A percentile compares a stretch with the other conserved stretches of the same genome.
Evolutionary conservation across 1,140 invertebrate genomes (phyloP).

Genomic region (Meteorus sp.): DNA sequence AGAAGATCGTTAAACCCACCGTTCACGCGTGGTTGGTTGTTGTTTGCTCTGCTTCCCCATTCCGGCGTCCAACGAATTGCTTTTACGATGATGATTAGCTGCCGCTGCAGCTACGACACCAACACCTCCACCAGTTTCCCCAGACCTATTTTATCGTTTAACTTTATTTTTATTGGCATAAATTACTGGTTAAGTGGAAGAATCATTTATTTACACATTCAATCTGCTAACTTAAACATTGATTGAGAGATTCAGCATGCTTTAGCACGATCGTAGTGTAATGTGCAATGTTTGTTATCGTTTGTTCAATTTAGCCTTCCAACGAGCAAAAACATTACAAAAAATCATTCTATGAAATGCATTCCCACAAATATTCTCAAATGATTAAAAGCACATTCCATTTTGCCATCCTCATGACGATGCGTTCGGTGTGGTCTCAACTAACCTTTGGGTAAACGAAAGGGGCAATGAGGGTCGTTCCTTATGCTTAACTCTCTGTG

Average conservation of each 20-base stretch:
- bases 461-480: constrained; percentile 60
- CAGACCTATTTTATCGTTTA: constrained; percentile 42
- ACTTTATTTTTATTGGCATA: not conserved
- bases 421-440: no score
- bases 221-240: constrained; percentile 7
- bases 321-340: no score
- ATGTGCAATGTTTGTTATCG: no score
- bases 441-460: constrained; percentile 57
- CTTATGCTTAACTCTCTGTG: constrained; percentile 62
- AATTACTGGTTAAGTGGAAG: constrained; percentile 10
- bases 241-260: constrained; percentile 3
- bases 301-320: no score
- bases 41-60: constrained; percentile 58
- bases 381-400: no score
- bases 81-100: constrained; percentile 72
- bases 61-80: constrained; percentile 76
- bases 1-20: no score
- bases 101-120: constrained; percentile 39
- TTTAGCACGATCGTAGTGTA: constrained; percentile 3
- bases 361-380: no score
- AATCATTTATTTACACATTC: constrained; percentile 8
- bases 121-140: constrained; percentile 43
- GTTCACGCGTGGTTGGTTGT: constrained; percentile 63
- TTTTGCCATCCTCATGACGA: no score
- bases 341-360: not conserved